Conservation (phyloP, 2,797 vertebrate species). For the Poeciliopsis turneri region DNA sequence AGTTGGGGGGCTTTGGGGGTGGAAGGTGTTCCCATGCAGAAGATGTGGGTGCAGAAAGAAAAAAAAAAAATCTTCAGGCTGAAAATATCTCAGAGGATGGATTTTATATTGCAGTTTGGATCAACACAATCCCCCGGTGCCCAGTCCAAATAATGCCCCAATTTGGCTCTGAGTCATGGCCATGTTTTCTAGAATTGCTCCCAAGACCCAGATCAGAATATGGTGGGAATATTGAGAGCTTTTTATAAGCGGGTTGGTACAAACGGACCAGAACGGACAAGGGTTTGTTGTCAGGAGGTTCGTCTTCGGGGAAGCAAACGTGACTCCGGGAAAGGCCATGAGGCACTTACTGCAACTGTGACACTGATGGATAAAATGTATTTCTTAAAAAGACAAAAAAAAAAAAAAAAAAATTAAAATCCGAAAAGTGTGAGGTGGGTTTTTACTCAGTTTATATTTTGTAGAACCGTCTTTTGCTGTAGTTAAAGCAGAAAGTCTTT, state of each 20-base stretch:
- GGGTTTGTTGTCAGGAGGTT: neutral
- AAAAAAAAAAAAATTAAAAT: neutral
- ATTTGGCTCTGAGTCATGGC: constrained; percentile 25
- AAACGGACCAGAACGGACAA: neutral
- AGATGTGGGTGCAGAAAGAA: constrained; percentile 41
- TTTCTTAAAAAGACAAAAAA: neutral
- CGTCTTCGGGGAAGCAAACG: neutral
- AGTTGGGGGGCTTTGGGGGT: constrained; percentile 16
- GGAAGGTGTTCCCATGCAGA: constrained; percentile 18
- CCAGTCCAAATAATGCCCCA: constrained; percentile 18
- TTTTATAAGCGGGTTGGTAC: neutral
- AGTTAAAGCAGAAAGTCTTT: neutral
- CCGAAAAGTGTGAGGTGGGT: neutral
- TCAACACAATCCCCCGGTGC: constrained; percentile 29
- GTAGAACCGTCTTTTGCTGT: neutral
- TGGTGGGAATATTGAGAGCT: neutral
- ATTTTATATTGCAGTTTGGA: constrained; percentile 41
- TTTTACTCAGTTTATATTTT: neutral
- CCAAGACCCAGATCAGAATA: constrained; percentile 7
- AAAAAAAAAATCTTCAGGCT: constrained; percentile 6
- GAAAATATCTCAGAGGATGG: constrained; percentile 51
- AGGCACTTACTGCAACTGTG: neutral
- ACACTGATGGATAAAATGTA: neutral
- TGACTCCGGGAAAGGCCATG: neutral
- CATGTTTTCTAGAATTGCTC: constrained; percentile 24